A percentile compares a stretch with the other conserved stretches of the same genome.
Evolutionary conservation across 2,797 vertebrate genomes (phyloP).

Genomic region (Morelia viridis): DNA sequence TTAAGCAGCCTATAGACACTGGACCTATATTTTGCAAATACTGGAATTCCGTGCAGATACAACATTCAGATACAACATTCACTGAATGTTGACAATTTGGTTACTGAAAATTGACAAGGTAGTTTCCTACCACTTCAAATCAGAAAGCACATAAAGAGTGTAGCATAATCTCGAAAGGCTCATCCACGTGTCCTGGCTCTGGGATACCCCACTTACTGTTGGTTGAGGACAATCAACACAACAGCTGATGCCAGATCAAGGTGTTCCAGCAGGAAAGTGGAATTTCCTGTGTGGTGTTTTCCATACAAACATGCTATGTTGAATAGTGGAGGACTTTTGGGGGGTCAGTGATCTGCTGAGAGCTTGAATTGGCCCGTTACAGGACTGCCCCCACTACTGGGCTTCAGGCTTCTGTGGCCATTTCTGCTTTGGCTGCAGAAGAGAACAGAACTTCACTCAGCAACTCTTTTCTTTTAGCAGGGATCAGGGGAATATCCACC

Average conservation of each 20-base stretch:
- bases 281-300: background rate
- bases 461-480: background rate
- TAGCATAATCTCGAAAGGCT: background rate
- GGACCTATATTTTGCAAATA: background rate
- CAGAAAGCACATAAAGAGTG: background rate
- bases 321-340: too few relatives aligned
- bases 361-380: background rate
- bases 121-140: background rate
- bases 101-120: background rate
- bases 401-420: background rate
- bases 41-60: background rate
- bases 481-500: too few relatives aligned
- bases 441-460: background rate
- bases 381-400: background rate
- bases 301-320: too few relatives aligned
- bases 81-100: background rate
- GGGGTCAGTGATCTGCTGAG: too few relatives aligned
- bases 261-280: background rate
- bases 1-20: background rate
- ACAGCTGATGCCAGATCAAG: background rate
- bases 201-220: too few relatives aligned
- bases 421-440: background rate
- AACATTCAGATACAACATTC: too few relatives aligned
- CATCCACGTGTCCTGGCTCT: background rate
- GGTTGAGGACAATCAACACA: too few relatives aligned